Evolutionary conservation across 2,113 vertebrate species (phyloP).

Genomic region (Heloderma charlesbogerti): DNA sequence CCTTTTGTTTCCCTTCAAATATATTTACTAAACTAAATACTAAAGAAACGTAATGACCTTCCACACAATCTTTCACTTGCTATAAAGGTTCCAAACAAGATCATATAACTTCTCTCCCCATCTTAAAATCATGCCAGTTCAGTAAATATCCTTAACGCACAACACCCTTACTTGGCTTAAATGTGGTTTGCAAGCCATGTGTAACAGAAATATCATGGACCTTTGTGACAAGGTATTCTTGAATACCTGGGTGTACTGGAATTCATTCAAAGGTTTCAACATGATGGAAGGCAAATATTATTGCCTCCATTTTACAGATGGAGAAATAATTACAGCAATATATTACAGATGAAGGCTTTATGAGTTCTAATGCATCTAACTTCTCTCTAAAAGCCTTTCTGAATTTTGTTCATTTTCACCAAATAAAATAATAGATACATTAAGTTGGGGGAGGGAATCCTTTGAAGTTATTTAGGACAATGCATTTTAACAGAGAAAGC

Average conservation of each 20-base stretch:
- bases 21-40: not conserved
- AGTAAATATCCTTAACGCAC: not conserved
- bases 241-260: not conserved
- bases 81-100: not conserved
- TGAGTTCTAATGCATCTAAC: constrained; percentile 3
- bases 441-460: not conserved
- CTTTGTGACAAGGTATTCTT: not conserved
- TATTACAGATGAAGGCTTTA: not conserved
- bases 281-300: not conserved
- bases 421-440: constrained; percentile 10
- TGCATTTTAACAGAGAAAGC: constrained; percentile 33
- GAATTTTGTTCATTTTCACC: not conserved
- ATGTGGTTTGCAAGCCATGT: not conserved
- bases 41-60: not conserved
- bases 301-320: constrained; percentile 18
- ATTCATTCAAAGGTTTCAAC: constrained; percentile 24
- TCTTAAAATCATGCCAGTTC: not conserved
- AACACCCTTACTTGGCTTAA: not conserved
- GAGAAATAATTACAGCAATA: not conserved
- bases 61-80: not conserved
- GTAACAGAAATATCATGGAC: not conserved
- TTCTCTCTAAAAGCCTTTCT: not conserved
- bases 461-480: constrained; percentile 14
- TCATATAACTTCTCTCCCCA: too few species aligned
- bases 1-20: not conserved